Base-by-base conservation (phyloP, 1,140 invertebrate genomes). In the Pomacea maculata region DNA sequence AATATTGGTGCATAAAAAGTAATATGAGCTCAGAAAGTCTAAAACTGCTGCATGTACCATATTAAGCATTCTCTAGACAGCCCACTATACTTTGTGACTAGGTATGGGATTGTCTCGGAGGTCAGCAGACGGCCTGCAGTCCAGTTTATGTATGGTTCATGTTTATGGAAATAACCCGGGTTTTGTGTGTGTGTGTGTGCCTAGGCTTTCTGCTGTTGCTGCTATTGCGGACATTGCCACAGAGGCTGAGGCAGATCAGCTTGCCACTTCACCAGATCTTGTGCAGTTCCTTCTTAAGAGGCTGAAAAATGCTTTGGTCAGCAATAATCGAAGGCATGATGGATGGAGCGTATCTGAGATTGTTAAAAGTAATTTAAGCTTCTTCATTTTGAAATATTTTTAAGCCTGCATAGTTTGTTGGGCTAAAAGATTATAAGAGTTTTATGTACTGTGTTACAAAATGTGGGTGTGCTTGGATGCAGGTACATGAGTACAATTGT, bases 261-360 rank as follows among this genome's bases (percentile, higher is more conserved):
- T 83, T n/a, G 34, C 75, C 34, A 72, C 82, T 7, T 75, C 67
- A 21, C 67, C 65, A 12, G 29, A 79, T 0, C 25, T 67, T 52
- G 75, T 79, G 21, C 29, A 76, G 45, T 83, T 83, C 57, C 57
- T 83, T 64, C 64, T 83, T 21, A 71, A 77, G 19, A 68, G 63
- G 17, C 57, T 83, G n/a, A 25, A 75, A 54, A 83, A 80, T 6
- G 78, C 82, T 45, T 68, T 79, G 5, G 63, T 76, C 54, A 34
- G 61, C 57, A 54, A 67, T 17, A 54, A 45, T n/a, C 73, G 75
- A 10, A 57, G 77, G 57, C 52, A 76, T 34, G 19, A 64, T 11
- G 82, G 82, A 19, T 83, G 78, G 78, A 76, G 73, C 11, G 67
- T 79, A 1, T 61, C 34, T 21, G 82, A 83, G 61, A 19, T 83